These are phyloP conservation scores for Pteropus alecto DNA, from an alignment of 2,113 vertebrate genomes.

Conservation along the genomic window DNA sequence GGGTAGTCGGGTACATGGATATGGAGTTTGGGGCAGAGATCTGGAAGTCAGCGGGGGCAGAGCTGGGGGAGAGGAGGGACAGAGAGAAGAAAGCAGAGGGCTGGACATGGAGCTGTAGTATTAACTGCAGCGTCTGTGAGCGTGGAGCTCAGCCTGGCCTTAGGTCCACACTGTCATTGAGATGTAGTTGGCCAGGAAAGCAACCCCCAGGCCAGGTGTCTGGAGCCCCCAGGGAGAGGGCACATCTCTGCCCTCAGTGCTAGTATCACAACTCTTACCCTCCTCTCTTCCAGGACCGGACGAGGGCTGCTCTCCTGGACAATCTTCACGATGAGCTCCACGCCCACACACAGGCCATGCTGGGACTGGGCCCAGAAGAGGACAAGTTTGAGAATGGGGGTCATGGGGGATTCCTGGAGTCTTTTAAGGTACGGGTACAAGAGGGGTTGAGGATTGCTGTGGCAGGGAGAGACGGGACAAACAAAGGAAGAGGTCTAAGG, in stretches of 20 bases:
- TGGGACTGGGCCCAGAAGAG: slow-evolving; percentile 90
- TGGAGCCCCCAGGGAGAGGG: neutral
- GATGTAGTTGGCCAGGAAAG: neutral
- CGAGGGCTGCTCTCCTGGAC: slow-evolving; percentile 91
- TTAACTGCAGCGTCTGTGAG: neutral
- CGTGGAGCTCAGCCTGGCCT: neutral
- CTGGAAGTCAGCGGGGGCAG: neutral
- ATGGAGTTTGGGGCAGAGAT: neutral
- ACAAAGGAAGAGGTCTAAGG: neutral
- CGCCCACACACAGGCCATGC: slow-evolving; percentile 91
- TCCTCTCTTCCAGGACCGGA: slow-evolving; percentile 87
- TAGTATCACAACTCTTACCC: accelerated
- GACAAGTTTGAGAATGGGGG: slow-evolving; percentile 94
- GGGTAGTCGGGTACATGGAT: neutral
- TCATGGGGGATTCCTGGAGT: slow-evolving; percentile 95
- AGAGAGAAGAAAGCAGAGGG: neutral
- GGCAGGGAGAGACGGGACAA: neutral
- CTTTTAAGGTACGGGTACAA: slow-evolving; percentile 90
- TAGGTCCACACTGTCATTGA: accelerated
- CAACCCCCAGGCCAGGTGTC: neutral
- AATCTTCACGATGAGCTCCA: slow-evolving; percentile 94
- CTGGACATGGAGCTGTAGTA: accelerated
- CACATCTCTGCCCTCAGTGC: neutral
- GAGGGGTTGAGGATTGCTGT: neutral
- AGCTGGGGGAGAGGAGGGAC: neutral